Conservation (phyloP, 2,888 invertebrate genomes). For the Epinotia brunnichana region DNA sequence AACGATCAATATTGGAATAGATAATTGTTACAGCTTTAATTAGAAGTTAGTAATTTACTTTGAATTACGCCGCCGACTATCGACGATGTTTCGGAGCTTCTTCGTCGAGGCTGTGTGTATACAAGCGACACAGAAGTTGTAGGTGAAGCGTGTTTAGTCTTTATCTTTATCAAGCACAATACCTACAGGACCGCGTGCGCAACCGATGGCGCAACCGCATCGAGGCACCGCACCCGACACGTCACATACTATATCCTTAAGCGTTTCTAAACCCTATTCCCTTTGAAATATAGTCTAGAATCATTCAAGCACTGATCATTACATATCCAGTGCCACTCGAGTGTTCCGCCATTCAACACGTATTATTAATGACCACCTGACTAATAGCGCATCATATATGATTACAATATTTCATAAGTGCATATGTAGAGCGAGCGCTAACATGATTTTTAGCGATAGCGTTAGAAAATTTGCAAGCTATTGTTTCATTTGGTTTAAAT, state of each 20-base stretch:
- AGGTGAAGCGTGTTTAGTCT: slow-evolving; percentile 36
- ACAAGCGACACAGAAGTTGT: not conserved
- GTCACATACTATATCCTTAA: slow-evolving; percentile 4
- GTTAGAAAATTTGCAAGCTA: slow-evolving; percentile 30
- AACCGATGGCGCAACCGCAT: slow-evolving; percentile 60
- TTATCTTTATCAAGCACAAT: slow-evolving; percentile 60
- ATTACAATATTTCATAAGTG: slow-evolving; percentile 39
- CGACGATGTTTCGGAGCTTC: not conserved
- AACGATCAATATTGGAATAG: no score
- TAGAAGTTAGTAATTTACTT: not conserved
- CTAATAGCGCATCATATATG: slow-evolving; percentile 39
- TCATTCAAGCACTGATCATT: not conserved
- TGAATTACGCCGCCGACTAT: not conserved
- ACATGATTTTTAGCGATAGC: slow-evolving; percentile 21
- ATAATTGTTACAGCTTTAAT: not conserved
- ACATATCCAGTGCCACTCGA: slow-evolving; percentile 11
- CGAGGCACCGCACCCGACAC: slow-evolving; percentile 43
- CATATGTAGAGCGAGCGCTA: slow-evolving; percentile 32
- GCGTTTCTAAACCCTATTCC: slow-evolving; percentile 9
- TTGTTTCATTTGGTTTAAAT: slow-evolving; percentile 25
- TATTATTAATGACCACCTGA: slow-evolving; percentile 39
- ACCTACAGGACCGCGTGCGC: slow-evolving; percentile 56
- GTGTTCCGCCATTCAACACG: slow-evolving; percentile 38
- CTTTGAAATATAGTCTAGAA: slow-evolving; percentile 11
- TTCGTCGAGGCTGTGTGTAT: not conserved